Percentiles rank a stretch among this genome's conserved stretches.
Evolutionary conservation across 2,113 vertebrate species (phyloP).

Genomic region (Pomatorhinus ruficollis): DNA sequence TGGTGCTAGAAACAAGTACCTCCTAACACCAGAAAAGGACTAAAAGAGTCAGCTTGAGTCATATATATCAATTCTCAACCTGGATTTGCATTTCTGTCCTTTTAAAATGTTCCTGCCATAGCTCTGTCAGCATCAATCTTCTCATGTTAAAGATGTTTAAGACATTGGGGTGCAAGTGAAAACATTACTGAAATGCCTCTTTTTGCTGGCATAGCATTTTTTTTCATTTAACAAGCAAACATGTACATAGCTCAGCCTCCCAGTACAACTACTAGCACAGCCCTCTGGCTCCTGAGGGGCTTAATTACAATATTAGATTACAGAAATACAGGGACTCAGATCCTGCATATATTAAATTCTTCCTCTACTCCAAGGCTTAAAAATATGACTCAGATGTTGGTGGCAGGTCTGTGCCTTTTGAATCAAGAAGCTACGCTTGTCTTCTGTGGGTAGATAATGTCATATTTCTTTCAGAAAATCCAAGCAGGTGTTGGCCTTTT

Average conservation of each 20-base stretch:
- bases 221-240: not conserved
- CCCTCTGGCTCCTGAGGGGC: not conserved
- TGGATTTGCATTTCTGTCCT: not conserved
- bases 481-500: not conserved
- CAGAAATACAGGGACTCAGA: not conserved
- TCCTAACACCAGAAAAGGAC: not conserved
- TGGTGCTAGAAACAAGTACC: not conserved
- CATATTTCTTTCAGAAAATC: not conserved
- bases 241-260: not conserved
- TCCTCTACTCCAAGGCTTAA: not conserved
- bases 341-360: not conserved
- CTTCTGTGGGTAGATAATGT: not conserved
- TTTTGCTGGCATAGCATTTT: not conserved
- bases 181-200: not conserved
- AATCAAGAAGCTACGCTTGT: not conserved
- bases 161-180: not conserved
- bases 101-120: not conserved
- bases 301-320: not conserved
- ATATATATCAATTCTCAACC: not conserved
- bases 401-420: not conserved
- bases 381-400: not conserved
- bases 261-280: not conserved
- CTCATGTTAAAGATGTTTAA: not conserved
- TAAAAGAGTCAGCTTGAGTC: not conserved
- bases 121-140: not conserved